Percentiles rank a stretch among this genome's conserved stretches.
Evolutionary conservation across 1,140 invertebrate species (phyloP).

Genomic region (Pogonognathellus flavescens): DNA sequence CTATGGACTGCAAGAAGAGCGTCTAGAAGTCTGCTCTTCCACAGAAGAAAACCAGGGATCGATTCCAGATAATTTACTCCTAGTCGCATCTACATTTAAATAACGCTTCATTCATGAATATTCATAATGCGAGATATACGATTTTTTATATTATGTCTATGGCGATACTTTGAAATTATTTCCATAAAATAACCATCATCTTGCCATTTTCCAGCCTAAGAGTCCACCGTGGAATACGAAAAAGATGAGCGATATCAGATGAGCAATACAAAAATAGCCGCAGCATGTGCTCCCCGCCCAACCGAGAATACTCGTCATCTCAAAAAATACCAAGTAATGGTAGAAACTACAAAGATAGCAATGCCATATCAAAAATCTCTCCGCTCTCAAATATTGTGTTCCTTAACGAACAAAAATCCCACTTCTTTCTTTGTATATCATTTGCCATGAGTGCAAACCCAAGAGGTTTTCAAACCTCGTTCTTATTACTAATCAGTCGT

Average conservation of each 20-base stretch:
- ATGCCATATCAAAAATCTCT: background rate
- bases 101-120: conserved; percentile 57
- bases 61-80: conserved; percentile 52
- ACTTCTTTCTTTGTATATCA: background rate
- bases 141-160: conserved; percentile 23
- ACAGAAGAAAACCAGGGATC: background rate
- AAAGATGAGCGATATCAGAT: conserved; percentile 16
- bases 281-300: background rate
- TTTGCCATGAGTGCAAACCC: too few species aligned
- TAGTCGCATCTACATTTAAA: conserved; percentile 55
- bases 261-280: conserved; percentile 21
- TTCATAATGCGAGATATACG: conserved; percentile 49
- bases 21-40: background rate
- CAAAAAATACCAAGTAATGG: background rate
- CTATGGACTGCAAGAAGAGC: background rate
- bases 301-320: background rate
- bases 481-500: background rate
- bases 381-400: background rate
- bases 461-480: background rate
- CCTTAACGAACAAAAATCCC: background rate
- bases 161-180: conserved; percentile 43
- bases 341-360: background rate
- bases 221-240: conserved; percentile 24
- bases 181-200: conserved; percentile 56
- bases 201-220: conserved; percentile 12